Evolutionary conservation across 2,113 vertebrate species (phyloP).

Genomic region (Agapornis roseicollis): DNA sequence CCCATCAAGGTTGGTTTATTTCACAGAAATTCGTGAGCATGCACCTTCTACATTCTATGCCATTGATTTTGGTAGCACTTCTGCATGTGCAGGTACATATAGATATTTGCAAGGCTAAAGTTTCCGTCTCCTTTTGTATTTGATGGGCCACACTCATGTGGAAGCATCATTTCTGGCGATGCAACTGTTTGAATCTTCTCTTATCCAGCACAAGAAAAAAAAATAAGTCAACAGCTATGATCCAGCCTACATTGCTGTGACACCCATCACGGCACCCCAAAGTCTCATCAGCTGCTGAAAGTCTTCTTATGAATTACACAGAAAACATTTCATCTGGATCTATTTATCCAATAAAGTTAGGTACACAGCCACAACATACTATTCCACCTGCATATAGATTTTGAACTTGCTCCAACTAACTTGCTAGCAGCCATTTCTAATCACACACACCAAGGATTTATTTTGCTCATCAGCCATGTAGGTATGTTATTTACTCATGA

Average conservation of each 20-base stretch:
- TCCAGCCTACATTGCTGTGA: not conserved
- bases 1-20: not conserved
- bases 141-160: not conserved
- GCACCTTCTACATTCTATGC: not conserved
- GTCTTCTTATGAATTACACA: not conserved
- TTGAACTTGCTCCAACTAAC: not conserved
- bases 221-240: not conserved
- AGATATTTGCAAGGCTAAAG: not conserved
- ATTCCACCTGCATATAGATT: not conserved
- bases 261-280: not conserved
- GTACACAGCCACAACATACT: not conserved
- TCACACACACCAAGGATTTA: not conserved
- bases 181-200: not conserved
- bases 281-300: not conserved
- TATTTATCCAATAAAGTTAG: not conserved
- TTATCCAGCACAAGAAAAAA: not conserved
- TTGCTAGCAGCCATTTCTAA: not conserved
- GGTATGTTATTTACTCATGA: not conserved
- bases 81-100: not conserved
- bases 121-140: not conserved
- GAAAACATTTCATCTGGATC: not conserved
- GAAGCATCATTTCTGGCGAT: not conserved
- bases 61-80: not conserved
- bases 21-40: not conserved
- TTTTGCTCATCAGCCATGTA: not conserved